Evolutionary conservation across 1,140 invertebrate species (phyloP).

Genomic region (Lerema accius): DNA sequence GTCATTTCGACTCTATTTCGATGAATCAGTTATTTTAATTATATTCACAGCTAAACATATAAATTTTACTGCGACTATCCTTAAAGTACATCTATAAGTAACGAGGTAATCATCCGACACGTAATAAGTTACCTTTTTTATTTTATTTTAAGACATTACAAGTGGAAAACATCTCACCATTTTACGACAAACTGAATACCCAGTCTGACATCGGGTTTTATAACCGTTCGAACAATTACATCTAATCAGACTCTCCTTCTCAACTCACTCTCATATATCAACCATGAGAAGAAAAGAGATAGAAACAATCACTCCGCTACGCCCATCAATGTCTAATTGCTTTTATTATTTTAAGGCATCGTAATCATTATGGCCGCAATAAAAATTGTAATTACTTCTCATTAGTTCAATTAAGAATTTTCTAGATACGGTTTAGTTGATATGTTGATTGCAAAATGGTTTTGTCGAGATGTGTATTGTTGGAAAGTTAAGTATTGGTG

Average conservation of each 20-base stretch:
- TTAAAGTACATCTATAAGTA: no score
- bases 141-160: slow-evolving; percentile 57
- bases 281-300: slow-evolving; percentile 52
- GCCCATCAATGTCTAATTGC: slow-evolving; percentile 81
- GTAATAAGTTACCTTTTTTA: slow-evolving; percentile 22
- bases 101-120: slow-evolving; percentile 26
- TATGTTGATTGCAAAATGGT: slow-evolving; percentile 72
- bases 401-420: slow-evolving; percentile 83
- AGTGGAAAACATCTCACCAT: slow-evolving; percentile 66
- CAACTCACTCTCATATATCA: slow-evolving; percentile 43
- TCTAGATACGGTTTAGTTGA: slow-evolving; percentile 78
- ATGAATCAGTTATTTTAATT: slow-evolving; percentile 71
- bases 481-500: slow-evolving; percentile 63
- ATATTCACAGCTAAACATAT: slow-evolving; percentile 47
- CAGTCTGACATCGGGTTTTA: slow-evolving; percentile 80
- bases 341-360: slow-evolving; percentile 83
- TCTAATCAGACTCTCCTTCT: slow-evolving; percentile 67
- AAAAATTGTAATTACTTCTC: slow-evolving; percentile 83
- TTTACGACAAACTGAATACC: slow-evolving; percentile 79
- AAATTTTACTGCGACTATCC: slow-evolving; percentile 44
- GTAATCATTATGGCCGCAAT: slow-evolving; percentile 81
- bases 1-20: slow-evolving; percentile 51
- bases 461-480: slow-evolving; percentile 55
- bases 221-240: slow-evolving; percentile 81
- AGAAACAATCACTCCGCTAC: slow-evolving; percentile 60